Evolutionary conservation across 2,113 vertebrate species (phyloP).

Genomic region (Pseudorasbora parva): DNA sequence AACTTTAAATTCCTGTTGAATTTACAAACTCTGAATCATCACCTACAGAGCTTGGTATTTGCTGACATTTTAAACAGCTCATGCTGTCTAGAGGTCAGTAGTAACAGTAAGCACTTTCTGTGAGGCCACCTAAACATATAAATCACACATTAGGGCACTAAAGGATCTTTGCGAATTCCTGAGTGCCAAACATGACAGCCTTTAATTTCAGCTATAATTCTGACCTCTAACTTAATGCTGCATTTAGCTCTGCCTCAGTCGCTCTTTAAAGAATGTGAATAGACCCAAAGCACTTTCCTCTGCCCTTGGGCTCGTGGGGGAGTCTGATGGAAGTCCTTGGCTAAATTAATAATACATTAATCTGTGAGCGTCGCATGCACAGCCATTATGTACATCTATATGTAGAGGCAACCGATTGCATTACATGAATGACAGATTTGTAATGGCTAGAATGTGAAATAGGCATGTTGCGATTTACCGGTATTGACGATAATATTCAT

Average conservation of each 20-base stretch:
- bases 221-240: neutral
- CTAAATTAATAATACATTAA: conserved; percentile 58
- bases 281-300: conserved; percentile 4
- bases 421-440: conserved; percentile 40
- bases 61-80: conserved; percentile 5
- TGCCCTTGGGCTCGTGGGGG: conserved; percentile 17
- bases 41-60: neutral
- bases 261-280: conserved; percentile 35
- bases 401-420: conserved; percentile 43
- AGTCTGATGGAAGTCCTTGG: conserved; percentile 44
- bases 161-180: neutral
- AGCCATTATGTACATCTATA: conserved; percentile 55
- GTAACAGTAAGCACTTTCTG: neutral
- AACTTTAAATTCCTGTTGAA: too few relatives aligned
- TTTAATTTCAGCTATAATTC: neutral
- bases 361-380: conserved; percentile 36
- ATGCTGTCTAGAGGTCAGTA: neutral
- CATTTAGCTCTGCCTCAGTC: conserved; percentile 12
- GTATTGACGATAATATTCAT: too few relatives aligned
- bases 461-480: too few relatives aligned
- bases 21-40: neutral
- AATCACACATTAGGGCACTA: neutral
- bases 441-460: conserved; percentile 11
- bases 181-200: neutral
- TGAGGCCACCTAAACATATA: neutral